Percentiles rank a stretch among this genome's conserved stretches.
Conservation (phyloP, 2,888 invertebrate genomes). For the Pyrgus malvae region DNA sequence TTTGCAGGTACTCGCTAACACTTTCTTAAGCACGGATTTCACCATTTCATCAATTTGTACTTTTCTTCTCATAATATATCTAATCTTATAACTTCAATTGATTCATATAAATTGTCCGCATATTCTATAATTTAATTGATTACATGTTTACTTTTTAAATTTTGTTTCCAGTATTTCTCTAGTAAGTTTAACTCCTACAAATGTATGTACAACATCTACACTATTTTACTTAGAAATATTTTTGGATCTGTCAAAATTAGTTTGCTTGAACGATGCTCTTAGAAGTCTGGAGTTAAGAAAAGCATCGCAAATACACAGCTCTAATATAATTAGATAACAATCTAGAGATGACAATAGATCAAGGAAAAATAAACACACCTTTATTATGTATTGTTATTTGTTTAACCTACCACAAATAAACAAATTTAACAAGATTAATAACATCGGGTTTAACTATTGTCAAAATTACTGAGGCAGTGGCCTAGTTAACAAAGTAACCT, state of each 20-base stretch:
- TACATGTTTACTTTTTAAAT: too few species aligned
- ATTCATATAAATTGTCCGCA: too few species aligned
- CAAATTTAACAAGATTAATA: not conserved
- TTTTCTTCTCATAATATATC: not conserved
- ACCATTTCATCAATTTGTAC: conserved; percentile 7
- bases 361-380: not conserved
- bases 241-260: too few species aligned
- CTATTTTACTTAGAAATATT: too few species aligned
- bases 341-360: not conserved
- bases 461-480: conserved; percentile 9
- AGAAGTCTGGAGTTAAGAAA: too few species aligned
- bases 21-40: conserved; percentile 33
- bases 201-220: too few species aligned
- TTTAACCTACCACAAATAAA: not conserved
- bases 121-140: too few species aligned
- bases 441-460: not conserved
- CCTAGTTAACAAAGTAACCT: conserved; percentile 5
- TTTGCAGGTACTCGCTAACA: conserved; percentile 11
- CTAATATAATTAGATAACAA: not conserved
- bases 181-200: too few species aligned
- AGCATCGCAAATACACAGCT: too few species aligned
- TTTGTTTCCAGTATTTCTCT: too few species aligned
- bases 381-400: not conserved
- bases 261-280: too few species aligned
- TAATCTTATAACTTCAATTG: too few species aligned